Conservation (phyloP, 1,140 invertebrate species). For the Psix sp. region DNA sequence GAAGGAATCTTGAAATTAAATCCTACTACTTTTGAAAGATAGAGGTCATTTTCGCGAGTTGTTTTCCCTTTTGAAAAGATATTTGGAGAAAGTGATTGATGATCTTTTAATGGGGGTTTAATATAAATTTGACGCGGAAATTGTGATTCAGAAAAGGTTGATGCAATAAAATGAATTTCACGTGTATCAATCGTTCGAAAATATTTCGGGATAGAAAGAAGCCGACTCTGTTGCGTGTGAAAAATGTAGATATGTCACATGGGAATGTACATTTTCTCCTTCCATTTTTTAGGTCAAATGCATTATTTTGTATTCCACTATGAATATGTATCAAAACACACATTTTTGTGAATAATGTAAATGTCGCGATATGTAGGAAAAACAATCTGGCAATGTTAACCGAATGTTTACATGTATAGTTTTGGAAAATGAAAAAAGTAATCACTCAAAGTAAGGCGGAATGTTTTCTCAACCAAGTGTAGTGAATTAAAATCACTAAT, state of each 20-base stretch:
- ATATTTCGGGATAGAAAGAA: slow-evolving; percentile 2
- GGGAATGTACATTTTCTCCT: slow-evolving; percentile 1
- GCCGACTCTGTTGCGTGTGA: background rate
- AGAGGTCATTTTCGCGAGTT: background rate
- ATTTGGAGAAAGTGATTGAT: no score
- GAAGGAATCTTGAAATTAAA: slow-evolving; percentile 1
- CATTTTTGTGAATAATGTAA: slow-evolving; percentile 5
- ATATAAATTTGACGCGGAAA: no score
- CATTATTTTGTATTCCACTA: slow-evolving; percentile 8
- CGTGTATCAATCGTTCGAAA: no score
- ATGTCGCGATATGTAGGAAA: background rate
- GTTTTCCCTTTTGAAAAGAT: background rate
- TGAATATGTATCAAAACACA: slow-evolving; percentile 9
- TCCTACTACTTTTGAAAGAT: background rate
- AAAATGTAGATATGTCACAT: slow-evolving; percentile 3
- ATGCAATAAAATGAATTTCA: no score
- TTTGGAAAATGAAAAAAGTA: no score
- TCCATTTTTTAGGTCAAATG: slow-evolving; percentile 4
- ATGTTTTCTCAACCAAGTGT: no score
- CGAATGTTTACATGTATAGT: no score
- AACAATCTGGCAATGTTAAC: background rate
- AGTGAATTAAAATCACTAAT: no score
- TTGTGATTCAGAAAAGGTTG: no score
- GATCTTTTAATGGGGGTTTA: no score
- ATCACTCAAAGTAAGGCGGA: no score